Evolutionary conservation across 2,888 invertebrate genomes (phyloP), one percentile per base, ranked within the genome.

Genomic region (Drosophila aldrichi): DNA sequence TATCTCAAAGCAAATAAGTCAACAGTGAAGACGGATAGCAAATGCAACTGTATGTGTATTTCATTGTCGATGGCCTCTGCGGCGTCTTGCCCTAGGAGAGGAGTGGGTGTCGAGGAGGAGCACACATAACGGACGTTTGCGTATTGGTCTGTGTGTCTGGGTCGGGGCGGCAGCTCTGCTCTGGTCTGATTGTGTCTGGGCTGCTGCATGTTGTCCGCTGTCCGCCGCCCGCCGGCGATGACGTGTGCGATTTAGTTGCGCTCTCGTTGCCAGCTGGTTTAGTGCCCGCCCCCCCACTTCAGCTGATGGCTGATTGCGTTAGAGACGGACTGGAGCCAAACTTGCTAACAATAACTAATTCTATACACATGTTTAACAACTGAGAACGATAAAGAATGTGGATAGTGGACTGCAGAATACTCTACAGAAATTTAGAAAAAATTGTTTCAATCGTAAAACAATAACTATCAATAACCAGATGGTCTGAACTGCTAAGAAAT

Each of bases 1-100:
- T 85, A 85, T 85, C 84, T 89, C 89, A 87, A 85, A 85, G 84
- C 84, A 85, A 85, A 89, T 85, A 85, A 85, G 89, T 85, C 89
- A 85, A 87, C 88, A 87, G 89, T 84, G 88, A 81, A 89, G 89
- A 84, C 84, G 89, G 83, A 83, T 89, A 84, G 83, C 81, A 70
- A 82, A 72, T 86, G 80, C 83, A 82, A 77, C 65, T 70, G 63
- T 72, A 40, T 49, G 41, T 29, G 49, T 70, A 20, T 46, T 34
- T 34, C 68, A 66, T 67, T 66, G 66, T 67, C 54, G 67, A 66
- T 66, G 40, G 38, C 44, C 52, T 29, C 22, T 38, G 51, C 36
- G 65, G 65, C 51, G 44, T 64, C 64, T 64, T 64, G 29, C 49
- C 29, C 18, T 8, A 12, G 9, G 16, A 40, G 4, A 38, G 32